These are phyloP conservation scores for Lasioglossum oenotherae DNA, from an alignment of 2,888 invertebrate genomes.

Conservation along the genomic window DNA sequence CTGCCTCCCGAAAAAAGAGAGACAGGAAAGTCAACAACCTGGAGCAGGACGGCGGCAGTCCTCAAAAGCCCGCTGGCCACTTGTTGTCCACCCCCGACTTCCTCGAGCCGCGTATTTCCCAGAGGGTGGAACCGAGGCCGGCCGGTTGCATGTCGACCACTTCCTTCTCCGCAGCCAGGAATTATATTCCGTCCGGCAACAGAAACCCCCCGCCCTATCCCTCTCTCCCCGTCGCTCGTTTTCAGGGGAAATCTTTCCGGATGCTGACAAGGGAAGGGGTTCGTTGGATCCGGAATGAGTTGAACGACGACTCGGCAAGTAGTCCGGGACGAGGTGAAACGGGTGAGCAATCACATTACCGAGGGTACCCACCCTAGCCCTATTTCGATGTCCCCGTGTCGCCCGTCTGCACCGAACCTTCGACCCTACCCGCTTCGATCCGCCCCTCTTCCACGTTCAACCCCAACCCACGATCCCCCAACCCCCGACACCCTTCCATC, in stretches of 20 bases:
- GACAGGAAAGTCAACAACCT: slow-evolving; percentile 42
- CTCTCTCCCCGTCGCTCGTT: slow-evolving; percentile 56
- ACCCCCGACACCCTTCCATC: slow-evolving; percentile 1
- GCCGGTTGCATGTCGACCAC: slow-evolving; percentile 59
- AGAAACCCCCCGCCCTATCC: slow-evolving; percentile 58
- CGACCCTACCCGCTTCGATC: slow-evolving; percentile 64
- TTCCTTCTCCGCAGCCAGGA: slow-evolving; percentile 62
- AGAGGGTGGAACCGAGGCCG: slow-evolving; percentile 52
- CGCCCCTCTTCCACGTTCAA: slow-evolving; percentile 25
- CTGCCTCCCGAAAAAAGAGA: slow-evolving; percentile 17
- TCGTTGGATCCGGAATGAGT: slow-evolving; percentile 65
- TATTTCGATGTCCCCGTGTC: slow-evolving; percentile 76
- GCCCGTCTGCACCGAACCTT: slow-evolving; percentile 67
- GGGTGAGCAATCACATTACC: slow-evolving; percentile 80
- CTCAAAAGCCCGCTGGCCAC: slow-evolving; percentile 71
- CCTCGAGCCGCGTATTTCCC: slow-evolving; percentile 56
- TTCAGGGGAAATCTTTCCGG: slow-evolving; percentile 64
- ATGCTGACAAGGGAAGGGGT: slow-evolving; percentile 62
- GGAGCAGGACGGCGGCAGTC: slow-evolving; percentile 42
- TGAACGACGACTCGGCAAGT: slow-evolving; percentile 67
- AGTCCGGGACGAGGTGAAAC: slow-evolving; percentile 74
- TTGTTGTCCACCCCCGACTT: slow-evolving; percentile 75
- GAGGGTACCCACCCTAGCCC: slow-evolving; percentile 75
- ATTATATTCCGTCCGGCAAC: slow-evolving; percentile 72
- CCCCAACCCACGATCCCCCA: slow-evolving; percentile 24